Evolutionary conservation across 2,113 vertebrate species (phyloP), one percentile per base, ranked within the genome.

Genomic region (human): DNA sequence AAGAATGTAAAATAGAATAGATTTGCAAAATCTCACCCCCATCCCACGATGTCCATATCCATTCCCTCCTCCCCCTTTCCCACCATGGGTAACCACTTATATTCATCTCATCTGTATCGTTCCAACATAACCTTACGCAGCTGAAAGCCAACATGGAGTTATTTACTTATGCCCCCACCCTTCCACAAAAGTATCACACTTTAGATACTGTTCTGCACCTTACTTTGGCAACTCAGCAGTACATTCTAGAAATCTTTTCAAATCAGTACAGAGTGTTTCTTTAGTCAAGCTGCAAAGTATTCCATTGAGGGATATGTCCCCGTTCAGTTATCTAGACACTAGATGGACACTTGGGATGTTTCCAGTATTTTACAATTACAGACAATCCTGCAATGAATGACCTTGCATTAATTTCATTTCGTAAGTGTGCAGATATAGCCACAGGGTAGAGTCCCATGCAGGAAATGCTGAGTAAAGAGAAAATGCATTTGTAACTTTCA

Each of bases 61-160:
- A 35, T 27, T 30, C 40, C 22, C 17, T 59, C 35, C 14, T 38
- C 27, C 6, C 0, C 5, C 3, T 13, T 68, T n/a, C 30, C 59
- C 52, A 55, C 43, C 3, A 25, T 32, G 5, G 2, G 25, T 75
- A 80, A 81, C 23, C 23, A 50, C 38, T 30, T 57, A 25, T 68
- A 25, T 72, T 59, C 4, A 57, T 35, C 43, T 79, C 76, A 40
- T 32, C 84, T 45, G 1, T 70, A 45, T 86, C 43, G 79, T 89
- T 38, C 30, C 45, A 85, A 40, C 50, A 22, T 90, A 48, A 89
- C 52, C 79, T 88, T n/a, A 64, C 38, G 9, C 14, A 90, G 38
- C 38, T 50, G 6, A 90, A 93, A 90, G 64, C 73, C 68, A 76
- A 79, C 64, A 35, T 45, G 70, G 40, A 68, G 89, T 40, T 30